Base-by-base conservation (phyloP, 2,888 invertebrate genomes). In the Coleophora flavipennella region DNA sequence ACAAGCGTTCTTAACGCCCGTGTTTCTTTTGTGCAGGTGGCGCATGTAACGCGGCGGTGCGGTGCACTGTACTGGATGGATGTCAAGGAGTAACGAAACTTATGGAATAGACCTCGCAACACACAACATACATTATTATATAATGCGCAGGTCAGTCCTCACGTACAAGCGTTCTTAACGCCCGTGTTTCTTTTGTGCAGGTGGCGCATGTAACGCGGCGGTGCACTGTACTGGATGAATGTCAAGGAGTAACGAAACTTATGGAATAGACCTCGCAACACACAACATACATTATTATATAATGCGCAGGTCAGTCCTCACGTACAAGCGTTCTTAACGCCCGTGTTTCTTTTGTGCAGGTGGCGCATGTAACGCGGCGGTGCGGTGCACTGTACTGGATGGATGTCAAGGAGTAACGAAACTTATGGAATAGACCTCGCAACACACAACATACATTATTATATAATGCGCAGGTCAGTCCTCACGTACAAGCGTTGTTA, bases 401-500 rank as follows among this genome's bases (percentile, higher is more conserved):
- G 11, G n/a, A n/a, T n/a, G n/a, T n/a, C n/a, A n/a, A n/a, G n/a
- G n/a, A n/a, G n/a, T 28, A 8, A 9, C 8, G 7, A 28, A 28
- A 7, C n/a, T n/a, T n/a, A n/a, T n/a, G n/a, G n/a, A n/a, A n/a
- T n/a, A n/a, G n/a, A n/a, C n/a, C n/a, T n/a, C n/a, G n/a, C n/a
- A n/a, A n/a, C n/a, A n/a, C n/a, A n/a, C n/a, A n/a, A n/a, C n/a
- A n/a, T n/a, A n/a, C n/a, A n/a, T n/a, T n/a, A n/a, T n/a, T n/a
- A n/a, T n/a, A n/a, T 46, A 48, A 48, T 49, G 45, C 44, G 27
- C 42, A 38, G 43, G 43, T 46, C 46, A 41, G 51, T 51, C 48
- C 46, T 44, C 44, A 45, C 48, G 43, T 38, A 41, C 45, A 44
- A 42, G 38, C 43, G 46, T 31, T 41, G 32, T 31, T 33, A 26